phyloP scores from a whole-genome alignment of 2,797 vertebrate species.

The Iguana delicatissima region DNA sequence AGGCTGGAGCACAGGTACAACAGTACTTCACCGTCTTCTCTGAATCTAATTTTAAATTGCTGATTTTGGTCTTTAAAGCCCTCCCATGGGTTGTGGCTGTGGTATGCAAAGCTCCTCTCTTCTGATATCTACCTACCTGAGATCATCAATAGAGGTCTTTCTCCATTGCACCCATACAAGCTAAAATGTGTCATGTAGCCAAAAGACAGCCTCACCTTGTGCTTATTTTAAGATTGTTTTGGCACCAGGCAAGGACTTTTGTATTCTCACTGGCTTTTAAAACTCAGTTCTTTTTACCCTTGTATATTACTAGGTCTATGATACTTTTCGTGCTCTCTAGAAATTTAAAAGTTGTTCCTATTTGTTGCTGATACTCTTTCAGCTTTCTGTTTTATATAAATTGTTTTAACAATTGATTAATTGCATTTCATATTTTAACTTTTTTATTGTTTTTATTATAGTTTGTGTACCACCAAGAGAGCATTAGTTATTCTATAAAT shows the following conservation, averaged over 20 bases:
- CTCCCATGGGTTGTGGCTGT: not conserved
- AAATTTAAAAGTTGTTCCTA: not conserved
- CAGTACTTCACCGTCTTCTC: not conserved
- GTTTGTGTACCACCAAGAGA: not conserved
- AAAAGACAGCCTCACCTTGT: not conserved
- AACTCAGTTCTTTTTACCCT: not conserved
- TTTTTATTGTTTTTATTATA: not conserved
- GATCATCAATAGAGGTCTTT: not conserved
- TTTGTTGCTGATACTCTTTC: not conserved
- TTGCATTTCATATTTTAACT: too few species aligned
- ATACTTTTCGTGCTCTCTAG: too few species aligned
- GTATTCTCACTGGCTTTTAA: not conserved
- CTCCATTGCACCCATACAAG: not conserved
- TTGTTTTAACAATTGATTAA: too few species aligned
- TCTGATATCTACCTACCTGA: not conserved
- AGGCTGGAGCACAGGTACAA: not conserved
- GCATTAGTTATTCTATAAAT: not conserved
- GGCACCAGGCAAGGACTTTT: not conserved
- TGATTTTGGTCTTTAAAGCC: not conserved
- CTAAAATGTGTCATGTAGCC: not conserved
- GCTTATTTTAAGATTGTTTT: not conserved
- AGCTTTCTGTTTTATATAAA: not conserved
- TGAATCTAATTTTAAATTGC: not conserved
- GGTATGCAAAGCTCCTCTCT: not conserved
- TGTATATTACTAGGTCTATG: not conserved